Percentiles rank a stretch among this genome's conserved stretches.
Evolutionary conservation across 2,797 vertebrate species (phyloP).

Genomic region (Aulostomus chinensis): DNA sequence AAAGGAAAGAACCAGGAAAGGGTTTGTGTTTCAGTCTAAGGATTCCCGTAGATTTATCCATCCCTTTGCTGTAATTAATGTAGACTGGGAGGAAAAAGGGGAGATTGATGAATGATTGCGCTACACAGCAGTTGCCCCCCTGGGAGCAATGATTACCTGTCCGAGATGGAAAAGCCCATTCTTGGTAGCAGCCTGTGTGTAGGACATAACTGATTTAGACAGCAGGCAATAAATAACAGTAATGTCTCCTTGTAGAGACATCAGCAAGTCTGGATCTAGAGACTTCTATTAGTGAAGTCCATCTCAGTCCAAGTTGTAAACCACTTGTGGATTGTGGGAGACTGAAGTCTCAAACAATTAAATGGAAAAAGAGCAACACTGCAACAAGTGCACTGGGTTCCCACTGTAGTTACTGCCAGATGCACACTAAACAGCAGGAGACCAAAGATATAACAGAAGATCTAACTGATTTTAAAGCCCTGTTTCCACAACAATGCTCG

Average conservation of each 20-base stretch:
- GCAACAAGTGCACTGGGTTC: conserved; percentile 1
- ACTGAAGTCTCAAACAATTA: too few species aligned
- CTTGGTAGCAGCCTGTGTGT: conserved; percentile 81
- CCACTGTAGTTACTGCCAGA: background rate
- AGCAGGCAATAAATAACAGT: conserved; percentile 43
- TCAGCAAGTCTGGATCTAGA: conserved; percentile 16
- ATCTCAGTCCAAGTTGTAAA: conserved; percentile 4
- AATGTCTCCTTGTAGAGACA: conserved; percentile 26
- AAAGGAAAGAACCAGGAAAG: conserved; percentile 42
- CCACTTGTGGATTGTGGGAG: conserved; percentile 1
- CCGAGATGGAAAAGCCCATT: conserved; percentile 82
- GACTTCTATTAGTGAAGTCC: background rate
- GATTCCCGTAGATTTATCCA: conserved; percentile 47
- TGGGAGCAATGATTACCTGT: conserved; percentile 78
- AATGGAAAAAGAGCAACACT: too few species aligned
- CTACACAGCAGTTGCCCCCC: conserved; percentile 29
- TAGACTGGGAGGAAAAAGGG: conserved; percentile 51
- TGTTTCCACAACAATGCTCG: too few species aligned
- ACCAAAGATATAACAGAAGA: too few species aligned
- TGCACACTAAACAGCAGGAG: too few species aligned
- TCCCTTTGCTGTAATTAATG: conserved; percentile 39
- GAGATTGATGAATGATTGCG: conserved; percentile 41
- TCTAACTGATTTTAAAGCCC: too few species aligned
- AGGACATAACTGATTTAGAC: conserved; percentile 81
- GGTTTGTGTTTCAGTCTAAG: conserved; percentile 44